These are phyloP conservation scores for Apteryx mantelli DNA, from an alignment of 2,113 vertebrate species.

Conservation along the genomic window DNA sequence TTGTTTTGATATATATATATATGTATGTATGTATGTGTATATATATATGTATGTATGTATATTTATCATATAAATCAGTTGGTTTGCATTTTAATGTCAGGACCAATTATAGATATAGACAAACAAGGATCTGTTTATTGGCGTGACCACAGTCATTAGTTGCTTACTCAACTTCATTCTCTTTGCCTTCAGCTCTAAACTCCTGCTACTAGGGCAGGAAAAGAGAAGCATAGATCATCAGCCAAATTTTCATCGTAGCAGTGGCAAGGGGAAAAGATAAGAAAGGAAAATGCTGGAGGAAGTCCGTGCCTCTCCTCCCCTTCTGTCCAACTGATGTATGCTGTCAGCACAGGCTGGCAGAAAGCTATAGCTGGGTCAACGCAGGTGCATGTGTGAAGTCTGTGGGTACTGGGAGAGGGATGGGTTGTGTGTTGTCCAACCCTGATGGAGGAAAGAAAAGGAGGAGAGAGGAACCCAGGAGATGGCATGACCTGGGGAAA, in stretches of 20 bases:
- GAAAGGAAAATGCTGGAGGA: neutral
- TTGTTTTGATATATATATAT: neutral
- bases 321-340: neutral
- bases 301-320: neutral
- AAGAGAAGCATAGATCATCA: neutral
- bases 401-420: neutral
- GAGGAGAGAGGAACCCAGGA: neutral
- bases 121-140: neutral
- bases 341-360: neutral
- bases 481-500: neutral
- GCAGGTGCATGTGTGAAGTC: neutral
- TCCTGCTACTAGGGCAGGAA: neutral
- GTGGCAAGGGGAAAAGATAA: neutral
- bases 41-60: neutral
- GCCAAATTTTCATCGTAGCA: neutral
- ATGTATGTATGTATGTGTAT: neutral
- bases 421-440: neutral
- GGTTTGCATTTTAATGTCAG: neutral
- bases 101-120: neutral
- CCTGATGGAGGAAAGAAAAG: neutral
- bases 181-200: neutral
- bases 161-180: neutral
- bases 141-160: neutral
- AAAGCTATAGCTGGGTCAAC: neutral
- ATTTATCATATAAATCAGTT: neutral